Conservation (phyloP, 2,797 vertebrate species). For the Urocyon cinereoargenteus region DNA sequence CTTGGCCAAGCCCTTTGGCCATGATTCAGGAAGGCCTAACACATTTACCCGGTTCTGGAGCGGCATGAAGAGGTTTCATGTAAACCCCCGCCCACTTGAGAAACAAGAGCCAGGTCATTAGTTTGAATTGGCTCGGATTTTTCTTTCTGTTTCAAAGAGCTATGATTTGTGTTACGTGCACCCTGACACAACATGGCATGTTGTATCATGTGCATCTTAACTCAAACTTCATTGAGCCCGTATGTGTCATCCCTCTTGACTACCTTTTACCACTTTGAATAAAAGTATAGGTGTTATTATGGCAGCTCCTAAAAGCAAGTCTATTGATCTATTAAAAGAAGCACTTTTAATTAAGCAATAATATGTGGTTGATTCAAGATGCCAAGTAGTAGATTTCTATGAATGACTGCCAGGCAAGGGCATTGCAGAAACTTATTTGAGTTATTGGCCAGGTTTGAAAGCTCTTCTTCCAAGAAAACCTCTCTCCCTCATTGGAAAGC, state of each 20-base stretch:
- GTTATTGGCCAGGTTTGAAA: slow-evolving; percentile 75
- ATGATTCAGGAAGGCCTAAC: slow-evolving; percentile 77
- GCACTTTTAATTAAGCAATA: slow-evolving; percentile 86
- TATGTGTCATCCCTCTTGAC: slow-evolving; percentile 74
- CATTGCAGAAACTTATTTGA: slow-evolving; percentile 64
- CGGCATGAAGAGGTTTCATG: slow-evolving; percentile 75
- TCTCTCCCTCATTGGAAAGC: slow-evolving; percentile 25
- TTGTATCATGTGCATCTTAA: slow-evolving; percentile 24
- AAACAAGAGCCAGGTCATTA: slow-evolving; percentile 83
- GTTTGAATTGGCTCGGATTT: slow-evolving; percentile 81
- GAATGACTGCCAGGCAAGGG: slow-evolving; percentile 69
- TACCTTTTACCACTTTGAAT: slow-evolving; percentile 74
- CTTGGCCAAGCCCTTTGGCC: slow-evolving; percentile 69
- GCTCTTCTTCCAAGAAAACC: slow-evolving; percentile 58
- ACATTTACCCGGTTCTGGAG: slow-evolving; percentile 56
- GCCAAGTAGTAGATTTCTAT: slow-evolving; percentile 75
- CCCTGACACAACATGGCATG: slow-evolving; percentile 71
- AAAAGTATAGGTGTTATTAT: slow-evolving; percentile 79
- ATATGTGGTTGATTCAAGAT: slow-evolving; percentile 67
- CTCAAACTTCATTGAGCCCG: slow-evolving; percentile 67
- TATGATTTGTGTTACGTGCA: slow-evolving; percentile 65
- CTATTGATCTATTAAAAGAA: slow-evolving; percentile 86
- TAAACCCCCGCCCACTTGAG: slow-evolving; percentile 82
- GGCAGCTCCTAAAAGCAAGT: slow-evolving; percentile 77
- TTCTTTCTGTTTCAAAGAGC: slow-evolving; percentile 67